Base-by-base conservation (phyloP, 2,888 invertebrate species). In the Callyntrura guangdongensis region DNA sequence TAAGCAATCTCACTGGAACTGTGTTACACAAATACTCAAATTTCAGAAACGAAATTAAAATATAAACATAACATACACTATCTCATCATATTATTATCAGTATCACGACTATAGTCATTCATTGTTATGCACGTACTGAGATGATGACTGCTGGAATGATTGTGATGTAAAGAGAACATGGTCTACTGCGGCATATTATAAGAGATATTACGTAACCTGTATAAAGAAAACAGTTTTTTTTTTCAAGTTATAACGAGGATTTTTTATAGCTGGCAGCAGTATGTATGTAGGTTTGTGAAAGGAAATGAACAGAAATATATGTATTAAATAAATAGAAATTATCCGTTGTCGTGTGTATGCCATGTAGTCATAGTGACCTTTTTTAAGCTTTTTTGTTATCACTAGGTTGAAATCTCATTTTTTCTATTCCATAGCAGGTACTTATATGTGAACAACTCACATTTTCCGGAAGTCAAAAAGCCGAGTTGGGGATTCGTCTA, bases 1-100 rank as follows among this genome's bases (percentile, higher is more conserved):
- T n/a, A 47, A 86, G 74, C 86, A 86, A 86, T 86, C 61, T 49
- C 86, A 86, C 74, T 86, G n/a, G 74, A 86, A 86, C 86, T n/a
- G n/a, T n/a, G n/a, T n/a, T n/a, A n/a, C n/a, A n/a, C n/a, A n/a
- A n/a, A n/a, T n/a, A 45, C 74, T 86, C 74, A 74, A 86, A 59
- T 27, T 67, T 5, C 12, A 5, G n/a, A n/a, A n/a, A n/a, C n/a
- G n/a, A n/a, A n/a, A n/a, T n/a, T n/a, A n/a, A 36, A 45, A 72
- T n/a, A 45, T 20, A 22, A 86, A n/a, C n/a, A n/a, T n/a, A n/a
- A n/a, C n/a, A n/a, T n/a, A n/a, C n/a, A n/a, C n/a, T n/a, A n/a
- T n/a, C n/a, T n/a, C n/a, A n/a, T n/a, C n/a, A n/a, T n/a, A n/a
- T 77, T 79, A 77, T 86, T 86, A 77, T 61, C 59, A 87, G 53